Base-by-base conservation (phyloP, 1,140 invertebrate species). In the Panagrolaimus sp. region DNA sequence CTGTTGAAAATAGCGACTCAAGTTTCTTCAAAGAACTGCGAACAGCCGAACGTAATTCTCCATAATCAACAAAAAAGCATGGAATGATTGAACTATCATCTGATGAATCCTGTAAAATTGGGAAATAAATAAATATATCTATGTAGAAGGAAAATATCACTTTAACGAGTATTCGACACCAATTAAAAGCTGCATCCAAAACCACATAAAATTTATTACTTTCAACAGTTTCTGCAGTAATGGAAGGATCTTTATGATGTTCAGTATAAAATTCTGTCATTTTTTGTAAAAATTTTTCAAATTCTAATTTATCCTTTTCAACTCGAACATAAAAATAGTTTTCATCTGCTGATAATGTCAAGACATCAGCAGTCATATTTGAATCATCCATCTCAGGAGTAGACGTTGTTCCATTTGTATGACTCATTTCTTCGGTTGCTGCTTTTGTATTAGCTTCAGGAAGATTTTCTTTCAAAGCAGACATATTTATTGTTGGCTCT, bases 261-360 rank as follows among this genome's bases (percentile, higher is more conserved):
- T 57, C 51, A n/a, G 51, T 57, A 16, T 57, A 57, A 57, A 25
- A 57, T 20, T 57, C 20, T n/a, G 51, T 57, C 51, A 57, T 57
- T 57, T 57, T 57, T 27, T 57, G 20, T 25, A 57, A 9, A 16
- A 57, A 57, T 1, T 20, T 27, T 25, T 57, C 51, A 57, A 57
- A 57, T 27, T 57, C 14, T 20, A 27, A 13, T 20, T 57, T 57
- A 13, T 57, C 51, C n/a, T 57, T 57, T 57, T 57, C 51, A 57
- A 57, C 11, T 57, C 51, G 20, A 11, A 27, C 51, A 57, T 57
- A 57, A 57, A 57, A 57, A 57, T 57, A 57, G 1, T 9, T 57
- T 57, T 27, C 51, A 57, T 57, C 27, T 20, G 20, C 9, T 11
- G 20, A 25, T 57, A 57, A 25, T 25, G 51, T 11, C n/a, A 57